These are phyloP conservation scores for Drosophila insularis DNA, from an alignment of 1,140 invertebrate genomes.

Conservation along the genomic window DNA sequence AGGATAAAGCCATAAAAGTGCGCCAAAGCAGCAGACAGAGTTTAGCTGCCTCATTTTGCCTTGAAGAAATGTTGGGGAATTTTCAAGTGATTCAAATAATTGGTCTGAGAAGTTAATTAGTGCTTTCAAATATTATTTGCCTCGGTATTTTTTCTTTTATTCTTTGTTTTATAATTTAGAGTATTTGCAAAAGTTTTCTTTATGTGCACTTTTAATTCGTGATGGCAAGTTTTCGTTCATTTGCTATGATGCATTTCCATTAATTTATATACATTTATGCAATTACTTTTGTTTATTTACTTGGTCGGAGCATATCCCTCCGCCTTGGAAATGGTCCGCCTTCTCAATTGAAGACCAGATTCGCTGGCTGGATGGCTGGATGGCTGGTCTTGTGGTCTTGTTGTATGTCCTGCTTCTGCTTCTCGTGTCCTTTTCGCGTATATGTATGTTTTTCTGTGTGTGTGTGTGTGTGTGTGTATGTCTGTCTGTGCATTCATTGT, in stretches of 20 bases:
- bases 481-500: slow-evolving; percentile 58
- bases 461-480: slow-evolving; percentile 15
- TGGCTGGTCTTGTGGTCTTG: slow-evolving; percentile 21
- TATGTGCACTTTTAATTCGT: slow-evolving; percentile 67
- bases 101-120: too few species aligned
- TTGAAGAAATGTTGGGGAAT: too few species aligned
- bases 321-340: neutral
- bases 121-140: too few species aligned
- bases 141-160: too few species aligned
- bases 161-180: too few species aligned
- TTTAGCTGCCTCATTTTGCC: too few species aligned
- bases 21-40: too few species aligned
- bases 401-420: slow-evolving; percentile 31
- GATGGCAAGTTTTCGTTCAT: slow-evolving; percentile 45
- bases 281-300: slow-evolving; percentile 80
- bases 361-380: neutral
- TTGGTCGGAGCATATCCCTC: slow-evolving; percentile 37
- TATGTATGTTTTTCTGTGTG: slow-evolving; percentile 1
- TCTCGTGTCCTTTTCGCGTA: slow-evolving; percentile 19
- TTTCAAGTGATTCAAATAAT: too few species aligned
- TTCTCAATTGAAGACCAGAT: neutral
- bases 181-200: too few species aligned
- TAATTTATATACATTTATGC: slow-evolving; percentile 80
- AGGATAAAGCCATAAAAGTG: neutral
- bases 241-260: slow-evolving; percentile 75